These are phyloP conservation scores for Pantherophis alleghaniensis DNA, from an alignment of 2,797 vertebrate genomes.

Conservation along the genomic window DNA sequence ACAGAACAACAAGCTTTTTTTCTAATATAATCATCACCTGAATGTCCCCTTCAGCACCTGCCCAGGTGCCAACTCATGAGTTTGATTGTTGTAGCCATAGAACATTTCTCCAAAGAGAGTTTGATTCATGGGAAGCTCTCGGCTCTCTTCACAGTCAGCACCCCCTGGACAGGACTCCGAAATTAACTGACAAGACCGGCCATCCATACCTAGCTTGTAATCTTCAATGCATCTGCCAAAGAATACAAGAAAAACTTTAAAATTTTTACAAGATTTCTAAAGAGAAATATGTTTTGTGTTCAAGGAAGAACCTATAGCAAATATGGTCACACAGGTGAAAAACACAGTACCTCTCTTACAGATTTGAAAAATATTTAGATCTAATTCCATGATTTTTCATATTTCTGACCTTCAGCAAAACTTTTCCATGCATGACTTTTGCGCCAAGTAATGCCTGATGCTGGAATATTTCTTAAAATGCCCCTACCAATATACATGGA, in stretches of 20 bases:
- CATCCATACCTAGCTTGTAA: conserved; percentile 89
- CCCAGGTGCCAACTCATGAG: conserved; percentile 83
- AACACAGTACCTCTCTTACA: background rate
- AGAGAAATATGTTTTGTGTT: background rate
- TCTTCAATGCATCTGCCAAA: conserved; percentile 90
- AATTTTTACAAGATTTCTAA: background rate
- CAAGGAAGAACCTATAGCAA: background rate
- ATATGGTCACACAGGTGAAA: background rate
- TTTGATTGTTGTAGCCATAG: conserved; percentile 96
- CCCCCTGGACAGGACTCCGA: conserved; percentile 87
- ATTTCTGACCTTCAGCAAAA: background rate
- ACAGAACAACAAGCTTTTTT: background rate
- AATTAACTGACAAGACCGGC: conserved; percentile 89
- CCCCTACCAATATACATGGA: background rate
- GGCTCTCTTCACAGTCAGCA: conserved; percentile 84
- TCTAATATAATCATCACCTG: conserved; percentile 76
- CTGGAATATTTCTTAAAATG: background rate
- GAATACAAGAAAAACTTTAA: background rate
- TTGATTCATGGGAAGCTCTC: conserved; percentile 92
- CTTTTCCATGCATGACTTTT: background rate
- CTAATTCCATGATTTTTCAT: background rate
- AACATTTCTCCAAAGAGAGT: conserved; percentile 95
- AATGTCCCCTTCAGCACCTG: conserved; percentile 95
- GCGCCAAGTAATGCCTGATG: background rate
- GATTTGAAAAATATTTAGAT: background rate